Base-by-base conservation (phyloP, 1,140 invertebrate species). In the Drosophila prosaltans region DNA sequence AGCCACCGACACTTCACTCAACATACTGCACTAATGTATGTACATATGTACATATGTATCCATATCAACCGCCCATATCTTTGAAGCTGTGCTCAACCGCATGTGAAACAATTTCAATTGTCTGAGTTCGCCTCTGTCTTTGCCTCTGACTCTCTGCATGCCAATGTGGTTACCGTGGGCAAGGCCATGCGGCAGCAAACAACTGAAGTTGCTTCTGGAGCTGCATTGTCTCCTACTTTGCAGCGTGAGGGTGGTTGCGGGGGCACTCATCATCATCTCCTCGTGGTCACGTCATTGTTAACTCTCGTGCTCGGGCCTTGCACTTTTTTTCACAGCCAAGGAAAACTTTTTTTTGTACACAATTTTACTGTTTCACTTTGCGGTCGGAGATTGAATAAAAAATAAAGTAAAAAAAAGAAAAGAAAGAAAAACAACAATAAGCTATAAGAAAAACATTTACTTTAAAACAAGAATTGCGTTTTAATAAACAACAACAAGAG, bases 301-400 rank as follows among this genome's bases (percentile, higher is more conserved):
- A 48, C 45, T 48, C 45, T 48, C 45, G 45, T 24, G 45, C 16
- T 10, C 24, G 45, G 6, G 75, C 80, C 80, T 74, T 77, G 69
- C 80, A 74, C 76, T 82, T 88, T 82, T 82, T 61, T 73, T 69
- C 62, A 60, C 41, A 63, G 60, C 57, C 5, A 26, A 9, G 24
- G 26, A 26, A 65, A 48, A 61, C 67, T 66, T 69, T 68, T 69
- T 82, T 69, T 82, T 83, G n/a, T n/a, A 65, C 58, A 66, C 43
- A 66, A 67, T 74, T 76, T 86, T 86, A 82, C 79, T 73, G 72
- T 82, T 79, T 73, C 79, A 80, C 74, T 86, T 76, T 65, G 75
- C 66, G 82, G 79, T 59, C 26, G 21, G 24, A 51, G 45, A 26
- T 9, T 21, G 8, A 21, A 51, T 24, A 74, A 68, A 74, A 75